Percentiles rank a stretch among this genome's conserved stretches.
These are phyloP conservation scores for Fregata magnificens DNA, from an alignment of 2,113 vertebrate species.

Conservation along the genomic window DNA sequence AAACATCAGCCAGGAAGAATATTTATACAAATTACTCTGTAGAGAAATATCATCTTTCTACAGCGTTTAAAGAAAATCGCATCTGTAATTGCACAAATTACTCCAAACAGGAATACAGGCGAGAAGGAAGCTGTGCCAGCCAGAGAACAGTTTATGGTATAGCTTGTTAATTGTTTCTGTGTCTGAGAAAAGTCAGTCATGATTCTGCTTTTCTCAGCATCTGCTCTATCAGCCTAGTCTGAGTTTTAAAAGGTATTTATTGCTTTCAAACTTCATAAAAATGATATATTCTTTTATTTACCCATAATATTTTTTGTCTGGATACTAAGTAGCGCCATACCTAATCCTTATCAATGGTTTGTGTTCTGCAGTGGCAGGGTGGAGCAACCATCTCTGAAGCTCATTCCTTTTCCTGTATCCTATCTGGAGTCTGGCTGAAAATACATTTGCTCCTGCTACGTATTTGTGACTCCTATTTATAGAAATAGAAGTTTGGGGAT, in stretches of 20 bases:
- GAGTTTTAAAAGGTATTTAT: not conserved
- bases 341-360: not conserved
- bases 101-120: not conserved
- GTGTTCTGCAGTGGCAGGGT: not conserved
- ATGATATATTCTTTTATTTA: not conserved
- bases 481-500: not conserved
- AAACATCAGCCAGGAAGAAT: not conserved
- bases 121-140: not conserved
- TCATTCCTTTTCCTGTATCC: not conserved
- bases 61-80: not conserved
- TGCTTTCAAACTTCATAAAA: slow-evolving; percentile 1
- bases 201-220: not conserved
- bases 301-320: not conserved
- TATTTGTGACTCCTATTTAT: not conserved
- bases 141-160: not conserved
- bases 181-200: not conserved
- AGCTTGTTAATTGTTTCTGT: not conserved
- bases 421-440: not conserved
- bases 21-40: not conserved
- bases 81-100: not conserved
- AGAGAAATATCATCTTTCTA: not conserved
- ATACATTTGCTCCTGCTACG: not conserved
- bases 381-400: not conserved
- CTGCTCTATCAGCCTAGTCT: not conserved
- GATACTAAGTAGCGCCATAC: not conserved